A percentile compares a stretch with the other conserved stretches of the same genome.
Evolutionary conservation across 35 echinoderm and acorn worm genomes (phyloP).

Genomic region (Strongylocentrotus purpuratus): DNA sequence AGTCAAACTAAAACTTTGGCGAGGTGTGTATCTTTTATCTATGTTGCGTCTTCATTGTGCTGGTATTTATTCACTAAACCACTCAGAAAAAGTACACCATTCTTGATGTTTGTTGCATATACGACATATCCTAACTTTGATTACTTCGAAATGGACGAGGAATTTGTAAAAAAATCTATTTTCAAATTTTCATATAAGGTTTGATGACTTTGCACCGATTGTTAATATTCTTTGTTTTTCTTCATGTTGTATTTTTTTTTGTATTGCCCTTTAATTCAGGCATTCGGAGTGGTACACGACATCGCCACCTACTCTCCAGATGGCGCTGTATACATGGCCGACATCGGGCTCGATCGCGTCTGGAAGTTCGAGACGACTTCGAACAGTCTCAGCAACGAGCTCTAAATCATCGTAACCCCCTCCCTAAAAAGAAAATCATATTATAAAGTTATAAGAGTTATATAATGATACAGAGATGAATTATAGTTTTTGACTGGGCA

Average conservation of each 20-base stretch:
- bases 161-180: too few relatives aligned
- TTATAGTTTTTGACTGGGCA: not conserved
- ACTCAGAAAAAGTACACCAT: too few relatives aligned
- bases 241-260: too few relatives aligned
- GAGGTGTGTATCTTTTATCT: too few relatives aligned
- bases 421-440: not conserved
- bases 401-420: not conserved
- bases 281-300: conserved; percentile 81
- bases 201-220: not conserved
- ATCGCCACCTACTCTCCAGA: conserved; percentile 70
- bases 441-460: not conserved
- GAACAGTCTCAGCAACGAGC: conserved; percentile 21
- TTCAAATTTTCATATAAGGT: too few relatives aligned
- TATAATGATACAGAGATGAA: not conserved
- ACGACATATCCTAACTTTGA: not conserved
- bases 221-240: not conserved
- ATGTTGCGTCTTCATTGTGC: too few relatives aligned
- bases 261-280: conserved; percentile 40
- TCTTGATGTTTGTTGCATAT: not conserved
- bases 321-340: conserved; percentile 79
- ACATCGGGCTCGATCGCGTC: conserved; percentile 75
- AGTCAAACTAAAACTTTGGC: too few relatives aligned
- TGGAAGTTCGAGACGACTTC: conserved; percentile 74
- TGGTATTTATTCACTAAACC: too few relatives aligned
- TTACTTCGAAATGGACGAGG: too few relatives aligned